These are phyloP conservation scores for Threskiornis aethiopicus DNA, from an alignment of 2,797 vertebrate genomes.

Conservation along the genomic window DNA sequence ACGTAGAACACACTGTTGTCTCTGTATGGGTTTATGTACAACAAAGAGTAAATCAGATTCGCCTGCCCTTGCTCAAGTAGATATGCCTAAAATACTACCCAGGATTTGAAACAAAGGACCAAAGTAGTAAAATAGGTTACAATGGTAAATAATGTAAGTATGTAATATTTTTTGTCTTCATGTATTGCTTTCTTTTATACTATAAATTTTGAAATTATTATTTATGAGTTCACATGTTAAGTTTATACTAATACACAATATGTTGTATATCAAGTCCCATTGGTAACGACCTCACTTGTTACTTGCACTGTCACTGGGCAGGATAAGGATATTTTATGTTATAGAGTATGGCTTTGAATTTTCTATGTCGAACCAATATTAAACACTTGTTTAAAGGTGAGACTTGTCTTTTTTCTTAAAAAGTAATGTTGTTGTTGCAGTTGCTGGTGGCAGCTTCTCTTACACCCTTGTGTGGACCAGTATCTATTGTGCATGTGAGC, in stretches of 20 bases:
- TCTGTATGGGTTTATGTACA: neutral
- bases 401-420: neutral
- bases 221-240: neutral
- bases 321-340: neutral
- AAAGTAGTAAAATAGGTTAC: neutral
- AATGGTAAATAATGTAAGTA: neutral
- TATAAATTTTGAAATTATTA: neutral
- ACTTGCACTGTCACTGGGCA: neutral
- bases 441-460: neutral
- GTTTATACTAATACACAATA: neutral
- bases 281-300: neutral
- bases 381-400: neutral
- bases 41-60: neutral
- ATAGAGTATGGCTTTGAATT: neutral
- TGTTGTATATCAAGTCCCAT: neutral
- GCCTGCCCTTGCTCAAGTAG: neutral
- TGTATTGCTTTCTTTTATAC: neutral
- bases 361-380: neutral
- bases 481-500: neutral
- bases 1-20: neutral
- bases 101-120: neutral
- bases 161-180: neutral
- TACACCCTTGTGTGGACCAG: neutral
- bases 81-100: neutral
- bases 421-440: neutral